These are phyloP conservation scores for Noctua janthe DNA, from an alignment of 2,888 invertebrate species.

Conservation along the genomic window DNA sequence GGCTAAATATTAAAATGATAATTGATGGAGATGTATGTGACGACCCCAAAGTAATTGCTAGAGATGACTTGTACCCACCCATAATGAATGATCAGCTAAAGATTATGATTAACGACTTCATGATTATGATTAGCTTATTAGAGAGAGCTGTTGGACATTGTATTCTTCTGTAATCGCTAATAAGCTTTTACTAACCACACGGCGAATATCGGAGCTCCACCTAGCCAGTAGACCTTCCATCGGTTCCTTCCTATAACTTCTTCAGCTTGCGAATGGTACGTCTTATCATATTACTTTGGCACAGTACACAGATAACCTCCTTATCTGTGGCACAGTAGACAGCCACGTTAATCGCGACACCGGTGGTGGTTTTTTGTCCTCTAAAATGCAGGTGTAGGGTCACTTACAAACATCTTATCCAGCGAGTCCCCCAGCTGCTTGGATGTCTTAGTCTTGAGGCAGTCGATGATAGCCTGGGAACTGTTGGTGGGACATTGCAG, in stretches of 20 bases:
- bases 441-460: conserved; percentile 89
- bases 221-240: not conserved
- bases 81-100: too few species aligned
- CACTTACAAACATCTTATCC: conserved; percentile 84
- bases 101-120: too few species aligned
- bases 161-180: not conserved
- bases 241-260: not conserved
- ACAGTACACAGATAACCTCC: not conserved
- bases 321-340: not conserved
- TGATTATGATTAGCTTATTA: not conserved
- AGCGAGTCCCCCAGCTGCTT: conserved; percentile 88
- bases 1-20: not conserved
- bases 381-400: not conserved
- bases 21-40: not conserved
- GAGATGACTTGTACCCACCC: not conserved
- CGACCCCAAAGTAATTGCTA: not conserved
- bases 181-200: not conserved
- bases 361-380: not conserved
- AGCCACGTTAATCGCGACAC: not conserved
- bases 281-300: not conserved
- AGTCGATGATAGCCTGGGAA: conserved; percentile 90
- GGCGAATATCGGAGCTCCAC: not conserved
- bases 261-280: not conserved
- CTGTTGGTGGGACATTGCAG: conserved; percentile 91
- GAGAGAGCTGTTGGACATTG: too few species aligned